These are phyloP conservation scores for Trichopoda pennipes DNA, from an alignment of 2,888 invertebrate species.

Conservation along the genomic window DNA sequence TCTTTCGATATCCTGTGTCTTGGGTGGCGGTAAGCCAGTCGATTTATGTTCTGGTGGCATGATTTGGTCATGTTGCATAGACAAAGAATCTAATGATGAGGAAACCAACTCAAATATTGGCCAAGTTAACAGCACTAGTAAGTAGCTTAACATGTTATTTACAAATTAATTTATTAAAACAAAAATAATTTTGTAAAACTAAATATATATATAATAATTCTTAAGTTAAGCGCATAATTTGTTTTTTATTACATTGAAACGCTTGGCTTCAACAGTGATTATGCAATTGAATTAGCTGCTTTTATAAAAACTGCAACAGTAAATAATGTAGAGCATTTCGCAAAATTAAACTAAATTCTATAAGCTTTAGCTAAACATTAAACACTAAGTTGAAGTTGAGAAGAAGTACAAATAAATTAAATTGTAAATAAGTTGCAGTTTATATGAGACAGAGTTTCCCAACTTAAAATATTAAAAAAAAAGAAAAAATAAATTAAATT, in stretches of 20 bases:
- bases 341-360: constrained; percentile 62
- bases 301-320: constrained; percentile 23
- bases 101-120: constrained; percentile 83
- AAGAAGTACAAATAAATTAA: constrained; percentile 37
- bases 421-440: constrained; percentile 12
- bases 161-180: neutral
- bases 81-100: constrained; percentile 83
- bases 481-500: no score
- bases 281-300: constrained; percentile 38
- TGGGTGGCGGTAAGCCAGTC: constrained; percentile 92
- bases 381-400: constrained; percentile 2
- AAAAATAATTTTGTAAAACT: constrained; percentile 23
- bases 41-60: constrained; percentile 96
- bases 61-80: constrained; percentile 97
- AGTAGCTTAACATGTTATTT: constrained; percentile 81
- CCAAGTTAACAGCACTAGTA: constrained; percentile 92
- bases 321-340: constrained; percentile 65
- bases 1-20: constrained; percentile 93
- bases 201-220: constrained; percentile 16
- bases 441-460: constrained; percentile 2
- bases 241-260: constrained; percentile 32
- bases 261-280: constrained; percentile 58
- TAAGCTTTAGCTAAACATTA: constrained; percentile 33
- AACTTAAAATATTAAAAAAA: constrained; percentile 1
- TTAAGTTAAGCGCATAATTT: constrained; percentile 19